Evolutionary conservation across 2,888 invertebrate species (phyloP).

Genomic region (Salticus scenicus): DNA sequence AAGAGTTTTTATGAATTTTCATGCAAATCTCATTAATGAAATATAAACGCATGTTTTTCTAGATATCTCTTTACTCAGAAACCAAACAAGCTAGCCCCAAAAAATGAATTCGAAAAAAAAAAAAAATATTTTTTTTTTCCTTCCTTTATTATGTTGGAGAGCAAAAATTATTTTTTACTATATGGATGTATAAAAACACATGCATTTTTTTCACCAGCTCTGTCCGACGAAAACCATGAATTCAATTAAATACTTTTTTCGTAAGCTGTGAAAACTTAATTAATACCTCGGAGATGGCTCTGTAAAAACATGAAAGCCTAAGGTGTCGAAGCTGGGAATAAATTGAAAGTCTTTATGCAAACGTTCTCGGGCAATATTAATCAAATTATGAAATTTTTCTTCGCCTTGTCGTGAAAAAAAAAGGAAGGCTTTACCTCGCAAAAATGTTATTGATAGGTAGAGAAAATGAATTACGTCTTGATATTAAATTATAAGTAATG

Average conservation of each 20-base stretch:
- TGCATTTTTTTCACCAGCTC: neutral
- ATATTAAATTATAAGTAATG: slow-evolving; percentile 47
- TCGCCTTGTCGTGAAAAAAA: neutral
- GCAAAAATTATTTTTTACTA: neutral
- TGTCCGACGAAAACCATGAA: slow-evolving; percentile 18
- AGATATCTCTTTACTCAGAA: slow-evolving; percentile 52
- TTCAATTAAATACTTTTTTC: slow-evolving; percentile 56
- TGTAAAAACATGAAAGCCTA: slow-evolving; percentile 38
- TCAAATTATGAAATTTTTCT: slow-evolving; percentile 39
- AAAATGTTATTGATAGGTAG: slow-evolving; percentile 21
- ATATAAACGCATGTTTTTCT: slow-evolving; percentile 45
- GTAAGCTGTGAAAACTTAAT: slow-evolving; percentile 42
- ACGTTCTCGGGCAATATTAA: slow-evolving; percentile 31
- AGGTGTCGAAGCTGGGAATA: slow-evolving; percentile 29
- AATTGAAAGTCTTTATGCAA: slow-evolving; percentile 29
- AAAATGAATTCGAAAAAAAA: slow-evolving; percentile 36
- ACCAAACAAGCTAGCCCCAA: slow-evolving; percentile 34
- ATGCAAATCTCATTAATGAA: slow-evolving; percentile 53
- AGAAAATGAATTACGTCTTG: slow-evolving; percentile 12
- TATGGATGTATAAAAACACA: neutral
- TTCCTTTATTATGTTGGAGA: neutral
- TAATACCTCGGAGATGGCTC: slow-evolving; percentile 34
- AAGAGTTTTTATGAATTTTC: neutral
- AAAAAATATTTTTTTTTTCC: neutral
- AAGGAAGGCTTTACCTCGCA: neutral